Percentiles rank a stretch among this genome's conserved stretches.
These are phyloP conservation scores for Clitarchus hookeri DNA, from an alignment of 2,888 invertebrate genomes.

Conservation along the genomic window DNA sequence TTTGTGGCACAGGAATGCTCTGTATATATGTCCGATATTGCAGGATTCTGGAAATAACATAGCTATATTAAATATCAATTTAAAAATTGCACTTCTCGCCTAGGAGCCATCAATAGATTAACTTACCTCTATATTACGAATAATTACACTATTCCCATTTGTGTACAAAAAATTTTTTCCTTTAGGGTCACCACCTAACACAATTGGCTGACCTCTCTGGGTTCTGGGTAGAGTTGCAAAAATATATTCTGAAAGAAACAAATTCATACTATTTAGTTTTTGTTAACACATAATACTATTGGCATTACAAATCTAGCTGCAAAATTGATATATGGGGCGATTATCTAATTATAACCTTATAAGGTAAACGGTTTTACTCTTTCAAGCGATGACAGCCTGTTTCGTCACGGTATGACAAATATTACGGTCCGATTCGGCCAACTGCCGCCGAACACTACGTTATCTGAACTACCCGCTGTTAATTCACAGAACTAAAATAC, in stretches of 20 bases:
- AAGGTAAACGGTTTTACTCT: not conserved
- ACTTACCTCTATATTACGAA: slow-evolving; percentile 87
- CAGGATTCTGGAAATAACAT: slow-evolving; percentile 72
- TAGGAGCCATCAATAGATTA: slow-evolving; percentile 40
- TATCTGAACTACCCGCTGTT: not conserved
- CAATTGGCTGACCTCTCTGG: slow-evolving; percentile 90
- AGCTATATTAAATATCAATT: not conserved
- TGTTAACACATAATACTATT: not conserved
- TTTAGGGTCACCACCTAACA: slow-evolving; percentile 94
- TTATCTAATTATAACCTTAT: not conserved
- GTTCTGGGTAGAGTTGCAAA: slow-evolving; percentile 95
- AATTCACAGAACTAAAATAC: not conserved
- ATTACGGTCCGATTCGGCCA: not conserved
- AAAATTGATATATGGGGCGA: not conserved
- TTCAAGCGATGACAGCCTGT: not conserved
- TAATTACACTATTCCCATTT: slow-evolving; percentile 97
- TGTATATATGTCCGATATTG: slow-evolving; percentile 93
- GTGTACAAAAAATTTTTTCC: slow-evolving; percentile 96
- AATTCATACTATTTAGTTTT: not conserved
- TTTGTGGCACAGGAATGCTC: slow-evolving; percentile 95
- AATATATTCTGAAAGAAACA: slow-evolving; percentile 71
- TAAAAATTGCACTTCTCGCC: slow-evolving; percentile 33
- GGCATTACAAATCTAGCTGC: no score
- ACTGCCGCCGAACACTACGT: not conserved
- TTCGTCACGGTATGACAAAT: not conserved